Base-by-base conservation (phyloP, 2,797 vertebrate species). In the Schizopygopsis pylzovi region DNA sequence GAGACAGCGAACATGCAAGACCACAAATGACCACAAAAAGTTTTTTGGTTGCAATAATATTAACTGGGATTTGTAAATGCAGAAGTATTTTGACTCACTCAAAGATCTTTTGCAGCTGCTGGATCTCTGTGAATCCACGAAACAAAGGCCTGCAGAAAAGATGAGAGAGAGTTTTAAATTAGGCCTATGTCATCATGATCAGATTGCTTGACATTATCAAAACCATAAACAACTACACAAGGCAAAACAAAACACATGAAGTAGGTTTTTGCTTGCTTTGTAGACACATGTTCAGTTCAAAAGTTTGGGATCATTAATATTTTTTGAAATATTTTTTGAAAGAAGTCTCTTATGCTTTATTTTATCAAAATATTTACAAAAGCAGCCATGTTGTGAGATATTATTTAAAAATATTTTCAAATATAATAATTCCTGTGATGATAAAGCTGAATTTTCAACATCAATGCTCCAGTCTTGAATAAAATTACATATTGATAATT, bases 41-140 rank as follows among this genome's bases (percentile, higher is more conserved):
- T 16, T 70, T 18, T 18, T 79, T n/a, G 59, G 3, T 4, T 52
- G 4, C 43, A 72, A 12, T 61, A 6, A 52, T 13, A 33, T 54
- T 59, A 13, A 56, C 12, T n/a, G 10, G 28, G 71, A 47, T 73
- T 75, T 18, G 9, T 5, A 12, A n/a, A 82, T 12, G 6, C n/a
- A 72, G 4, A 41, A 37, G 37, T 22, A 61, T 49, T 28, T 79
- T 22, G 1, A 93, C 95, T 93, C 84, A 96, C 95, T 94, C 93
- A 88, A 96, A 95, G 85, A 96, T 96, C 84, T 94, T 95, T 43
- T 94, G 93, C 79, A 96, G 94, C 92, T 95, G 96, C 87, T 95
- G 93, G 39, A 91, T 73, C 86, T 96, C 96, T 20, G 94, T 92
- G 88, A 84, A 88, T 76, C 92, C 95, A 85, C 84, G 73, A 87